Evolutionary conservation across 2,888 invertebrate species (phyloP).

Genomic region (Craniophora ligustri): DNA sequence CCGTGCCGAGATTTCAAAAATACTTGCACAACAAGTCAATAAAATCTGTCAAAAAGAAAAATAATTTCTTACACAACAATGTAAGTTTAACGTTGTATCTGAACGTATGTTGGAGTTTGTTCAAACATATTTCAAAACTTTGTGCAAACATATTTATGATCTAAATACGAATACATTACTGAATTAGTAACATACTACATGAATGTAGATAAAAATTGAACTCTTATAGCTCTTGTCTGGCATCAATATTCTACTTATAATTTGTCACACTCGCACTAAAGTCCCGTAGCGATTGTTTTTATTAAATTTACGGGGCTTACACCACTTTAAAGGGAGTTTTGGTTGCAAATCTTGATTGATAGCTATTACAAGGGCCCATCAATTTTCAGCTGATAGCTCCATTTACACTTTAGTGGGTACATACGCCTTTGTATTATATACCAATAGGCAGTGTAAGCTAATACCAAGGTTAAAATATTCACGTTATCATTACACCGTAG

Average conservation of each 20-base stretch:
- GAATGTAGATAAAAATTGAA: conserved; percentile 29
- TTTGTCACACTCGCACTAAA: conserved; percentile 42
- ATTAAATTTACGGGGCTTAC: conserved; percentile 78
- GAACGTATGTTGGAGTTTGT: conserved; percentile 34
- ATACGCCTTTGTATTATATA: conserved; percentile 51
- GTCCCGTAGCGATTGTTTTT: conserved; percentile 67
- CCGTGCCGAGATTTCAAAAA: conserved; percentile 35
- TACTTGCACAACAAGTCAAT: conserved; percentile 48
- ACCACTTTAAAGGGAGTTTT: conserved; percentile 71
- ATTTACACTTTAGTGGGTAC: conserved; percentile 74
- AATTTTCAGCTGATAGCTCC: conserved; percentile 73
- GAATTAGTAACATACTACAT: neutral
- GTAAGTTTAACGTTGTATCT: conserved; percentile 40
- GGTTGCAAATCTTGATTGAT: conserved; percentile 84
- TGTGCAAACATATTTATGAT: conserved; percentile 29
- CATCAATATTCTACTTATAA: conserved; percentile 1
- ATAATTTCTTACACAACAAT: conserved; percentile 46
- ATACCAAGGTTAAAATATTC: conserved; percentile 37
- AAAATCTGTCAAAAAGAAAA: conserved; percentile 49
- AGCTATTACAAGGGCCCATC: conserved; percentile 76
- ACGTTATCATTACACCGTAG: conserved; percentile 31
- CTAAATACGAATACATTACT: neutral
- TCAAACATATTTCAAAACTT: conserved; percentile 37
- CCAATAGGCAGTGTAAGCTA: conserved; percentile 29
- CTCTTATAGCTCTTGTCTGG: neutral